Evolutionary conservation across 2,888 invertebrate genomes (phyloP).

Genomic region (Rosalia funebris): DNA sequence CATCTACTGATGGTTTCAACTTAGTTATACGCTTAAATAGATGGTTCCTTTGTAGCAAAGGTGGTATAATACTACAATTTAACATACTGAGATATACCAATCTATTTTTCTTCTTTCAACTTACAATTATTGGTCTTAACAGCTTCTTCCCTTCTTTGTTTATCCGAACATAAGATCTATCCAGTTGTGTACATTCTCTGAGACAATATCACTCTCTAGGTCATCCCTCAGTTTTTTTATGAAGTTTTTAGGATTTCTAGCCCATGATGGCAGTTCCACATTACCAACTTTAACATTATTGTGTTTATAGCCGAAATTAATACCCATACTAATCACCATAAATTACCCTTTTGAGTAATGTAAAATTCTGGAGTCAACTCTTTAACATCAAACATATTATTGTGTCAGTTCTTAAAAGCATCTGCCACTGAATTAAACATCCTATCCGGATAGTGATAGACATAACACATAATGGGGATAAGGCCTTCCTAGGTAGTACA

Average conservation of each 20-base stretch:
- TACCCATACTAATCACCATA: constrained; percentile 78
- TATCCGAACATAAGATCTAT: constrained; percentile 92
- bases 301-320: constrained; percentile 83
- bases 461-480: constrained; percentile 90
- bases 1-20: too few species aligned
- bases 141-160: constrained; percentile 84
- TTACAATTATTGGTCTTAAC: constrained; percentile 83
- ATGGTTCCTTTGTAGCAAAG: constrained; percentile 88
- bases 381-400: constrained; percentile 91
- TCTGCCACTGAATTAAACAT: constrained; percentile 90
- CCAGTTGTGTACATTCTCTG: constrained; percentile 82
- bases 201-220: constrained; percentile 84
- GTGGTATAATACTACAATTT: constrained; percentile 82
- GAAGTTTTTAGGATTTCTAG: constrained; percentile 75
- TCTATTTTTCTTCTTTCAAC: constrained; percentile 24
- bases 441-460: constrained; percentile 87
- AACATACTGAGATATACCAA: constrained; percentile 8
- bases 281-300: constrained; percentile 82
- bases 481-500: constrained; percentile 87
- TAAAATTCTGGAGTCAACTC: constrained; percentile 93
- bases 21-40: constrained; percentile 80
- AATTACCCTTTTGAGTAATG: constrained; percentile 74
- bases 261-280: constrained; percentile 88
- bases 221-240: constrained; percentile 76
- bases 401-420: constrained; percentile 85